A percentile compares a stretch with the other conserved stretches of the same genome.
Conservation (phyloP, 2,888 invertebrate genomes). For the Nematopogon swammerdamellus region DNA sequence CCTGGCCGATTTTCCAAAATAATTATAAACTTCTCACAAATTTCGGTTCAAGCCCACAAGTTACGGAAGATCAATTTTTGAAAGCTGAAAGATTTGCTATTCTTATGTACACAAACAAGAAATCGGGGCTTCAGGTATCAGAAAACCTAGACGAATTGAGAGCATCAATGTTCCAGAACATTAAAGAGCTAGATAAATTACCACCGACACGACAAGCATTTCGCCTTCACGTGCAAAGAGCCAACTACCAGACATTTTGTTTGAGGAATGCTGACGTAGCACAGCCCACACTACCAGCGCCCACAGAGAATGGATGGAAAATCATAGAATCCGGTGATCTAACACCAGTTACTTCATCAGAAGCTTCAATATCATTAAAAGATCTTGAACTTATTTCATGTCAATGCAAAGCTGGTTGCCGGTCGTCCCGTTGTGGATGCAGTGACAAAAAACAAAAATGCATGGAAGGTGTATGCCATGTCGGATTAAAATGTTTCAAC, state of each 20-base stretch:
- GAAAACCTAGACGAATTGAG: background rate
- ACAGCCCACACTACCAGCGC: background rate
- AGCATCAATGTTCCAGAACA: background rate
- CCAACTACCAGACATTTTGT: slow-evolving; percentile 1
- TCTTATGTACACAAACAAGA: background rate
- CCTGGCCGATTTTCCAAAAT: slow-evolving; percentile 1
- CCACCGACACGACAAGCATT: slow-evolving; percentile 1
- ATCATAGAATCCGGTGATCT: background rate
- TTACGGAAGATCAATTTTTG: no score
- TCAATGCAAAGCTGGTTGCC: slow-evolving; percentile 1
- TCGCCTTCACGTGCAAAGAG: background rate
- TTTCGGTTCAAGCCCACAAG: background rate
- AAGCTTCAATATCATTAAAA: background rate
- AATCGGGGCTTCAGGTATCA: background rate
- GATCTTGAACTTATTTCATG: background rate
- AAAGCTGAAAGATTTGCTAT: background rate
- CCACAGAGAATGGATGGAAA: background rate
- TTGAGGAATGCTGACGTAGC: background rate
- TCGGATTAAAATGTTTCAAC: background rate
- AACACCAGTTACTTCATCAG: background rate
- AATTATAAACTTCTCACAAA: background rate
- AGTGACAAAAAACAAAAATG: slow-evolving; percentile 1
- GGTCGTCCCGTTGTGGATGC: background rate
- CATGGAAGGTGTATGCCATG: background rate
- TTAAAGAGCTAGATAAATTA: slow-evolving; percentile 1